These are phyloP conservation scores for Metallyticus violacea DNA, from an alignment of 2,888 invertebrate genomes.

Conservation along the genomic window DNA sequence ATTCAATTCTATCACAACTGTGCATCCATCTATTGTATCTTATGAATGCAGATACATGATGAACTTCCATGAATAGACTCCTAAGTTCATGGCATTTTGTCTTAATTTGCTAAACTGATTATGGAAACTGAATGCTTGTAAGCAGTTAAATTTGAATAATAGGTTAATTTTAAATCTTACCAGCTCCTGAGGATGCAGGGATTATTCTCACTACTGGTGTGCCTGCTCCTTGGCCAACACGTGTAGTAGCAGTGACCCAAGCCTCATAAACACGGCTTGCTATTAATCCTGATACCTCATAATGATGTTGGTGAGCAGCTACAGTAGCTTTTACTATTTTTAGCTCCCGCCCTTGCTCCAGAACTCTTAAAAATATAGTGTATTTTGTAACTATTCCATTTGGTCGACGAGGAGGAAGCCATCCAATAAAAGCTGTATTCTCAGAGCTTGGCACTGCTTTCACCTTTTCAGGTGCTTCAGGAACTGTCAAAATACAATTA, in stretches of 20 bases:
- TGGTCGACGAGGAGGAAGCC: conserved; percentile 61
- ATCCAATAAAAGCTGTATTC: conserved; percentile 59
- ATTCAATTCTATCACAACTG: no score
- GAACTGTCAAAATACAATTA: conserved; percentile 45
- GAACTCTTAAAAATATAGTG: conserved; percentile 57
- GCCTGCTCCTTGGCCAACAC: conserved; percentile 59
- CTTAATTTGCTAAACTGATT: no score
- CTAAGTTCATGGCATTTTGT: no score
- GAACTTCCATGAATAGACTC: no score
- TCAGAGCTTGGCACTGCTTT: conserved; percentile 59
- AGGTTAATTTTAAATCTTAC: no score
- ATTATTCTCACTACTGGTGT: conserved; percentile 53
- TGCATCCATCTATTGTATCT: no score
- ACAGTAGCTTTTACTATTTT: conserved; percentile 34
- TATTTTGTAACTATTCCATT: conserved; percentile 63
- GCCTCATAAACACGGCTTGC: conserved; percentile 57
- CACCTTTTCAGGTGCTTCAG: conserved; percentile 59
- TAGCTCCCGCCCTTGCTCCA: conserved; percentile 54
- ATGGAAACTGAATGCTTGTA: no score
- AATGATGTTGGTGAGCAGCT: conserved; percentile 42
- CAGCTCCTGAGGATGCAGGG: neutral
- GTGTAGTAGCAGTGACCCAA: conserved; percentile 60
- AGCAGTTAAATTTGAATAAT: no score
- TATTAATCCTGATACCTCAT: conserved; percentile 54
- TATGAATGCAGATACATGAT: no score